Evolutionary conservation across 2,113 vertebrate genomes (phyloP).

Genomic region (Carassius carassius): DNA sequence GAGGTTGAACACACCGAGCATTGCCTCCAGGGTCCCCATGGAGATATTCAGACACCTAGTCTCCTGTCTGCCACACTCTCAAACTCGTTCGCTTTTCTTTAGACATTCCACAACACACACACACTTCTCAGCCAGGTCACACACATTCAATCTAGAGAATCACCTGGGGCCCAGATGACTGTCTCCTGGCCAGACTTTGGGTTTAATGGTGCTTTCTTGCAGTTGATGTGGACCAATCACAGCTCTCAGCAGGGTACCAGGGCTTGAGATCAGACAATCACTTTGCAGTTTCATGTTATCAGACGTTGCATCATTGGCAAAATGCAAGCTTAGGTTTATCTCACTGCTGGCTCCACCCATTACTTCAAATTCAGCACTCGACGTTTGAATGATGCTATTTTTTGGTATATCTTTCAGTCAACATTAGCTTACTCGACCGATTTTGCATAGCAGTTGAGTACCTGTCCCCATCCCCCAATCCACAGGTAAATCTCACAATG

Average conservation of each 20-base stretch:
- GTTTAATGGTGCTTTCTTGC: constrained; percentile 40
- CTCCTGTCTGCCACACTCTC: constrained; percentile 34
- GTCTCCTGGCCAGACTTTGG: constrained; percentile 43
- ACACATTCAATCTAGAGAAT: constrained; percentile 25
- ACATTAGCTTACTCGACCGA: not conserved
- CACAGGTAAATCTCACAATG: constrained; percentile 19
- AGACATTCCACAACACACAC: constrained; percentile 26
- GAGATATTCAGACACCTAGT: constrained; percentile 41
- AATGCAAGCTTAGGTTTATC: constrained; percentile 9
- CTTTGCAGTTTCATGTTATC: constrained; percentile 12
- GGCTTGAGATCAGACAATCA: constrained; percentile 20
- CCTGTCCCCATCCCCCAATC: constrained; percentile 25
- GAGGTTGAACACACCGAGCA: not conserved
- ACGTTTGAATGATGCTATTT: constrained; percentile 17
- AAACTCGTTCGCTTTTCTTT: constrained; percentile 24
- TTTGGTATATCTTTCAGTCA: not conserved
- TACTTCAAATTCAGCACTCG: constrained; percentile 5
- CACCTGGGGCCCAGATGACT: constrained; percentile 46
- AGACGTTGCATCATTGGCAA: constrained; percentile 33
- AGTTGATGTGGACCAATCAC: constrained; percentile 37
- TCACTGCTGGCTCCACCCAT: not conserved
- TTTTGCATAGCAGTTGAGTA: constrained; percentile 33
- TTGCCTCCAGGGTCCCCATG: constrained; percentile 23
- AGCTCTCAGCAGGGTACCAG: constrained; percentile 37
- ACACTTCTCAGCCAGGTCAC: constrained; percentile 29